phyloP scores from a whole-genome alignment of 2,113 vertebrate species.

The Capricornis sumatraensis region DNA sequence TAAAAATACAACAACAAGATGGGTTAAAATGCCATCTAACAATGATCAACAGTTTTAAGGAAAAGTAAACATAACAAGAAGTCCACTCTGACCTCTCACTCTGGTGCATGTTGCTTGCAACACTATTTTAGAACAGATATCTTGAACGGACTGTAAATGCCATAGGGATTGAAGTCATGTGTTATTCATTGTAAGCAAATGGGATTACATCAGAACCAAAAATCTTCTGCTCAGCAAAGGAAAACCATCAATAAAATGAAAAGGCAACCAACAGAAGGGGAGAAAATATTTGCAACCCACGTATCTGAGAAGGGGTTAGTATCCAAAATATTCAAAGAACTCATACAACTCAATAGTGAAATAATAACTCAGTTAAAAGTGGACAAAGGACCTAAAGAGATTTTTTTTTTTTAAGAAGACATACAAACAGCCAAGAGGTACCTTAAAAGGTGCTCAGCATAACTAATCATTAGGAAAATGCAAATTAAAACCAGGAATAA shows the following conservation, averaged over 20 bases:
- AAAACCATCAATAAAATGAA: not conserved
- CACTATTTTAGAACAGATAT: not conserved
- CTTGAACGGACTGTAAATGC: not conserved
- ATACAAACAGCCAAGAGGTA: not conserved
- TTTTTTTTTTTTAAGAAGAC: not conserved
- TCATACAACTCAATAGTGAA: not conserved
- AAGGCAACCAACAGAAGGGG: not conserved
- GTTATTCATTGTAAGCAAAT: not conserved
- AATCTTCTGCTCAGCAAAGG: not conserved
- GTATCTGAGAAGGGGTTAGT: not conserved
- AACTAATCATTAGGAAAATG: not conserved
- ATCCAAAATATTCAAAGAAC: not conserved
- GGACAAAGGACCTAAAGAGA: not conserved
- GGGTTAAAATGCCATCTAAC: not conserved
- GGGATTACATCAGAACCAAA: not conserved
- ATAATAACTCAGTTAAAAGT: not conserved
- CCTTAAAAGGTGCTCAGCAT: not conserved
- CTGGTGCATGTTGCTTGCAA: not conserved
- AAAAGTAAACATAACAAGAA: not conserved
- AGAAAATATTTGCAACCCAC: not conserved
- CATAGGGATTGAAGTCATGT: not conserved
- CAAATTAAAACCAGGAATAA: not conserved
- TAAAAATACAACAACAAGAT: conserved; percentile 73
- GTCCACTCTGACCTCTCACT: not conserved
- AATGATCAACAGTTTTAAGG: not conserved